Evolutionary conservation across 2,888 invertebrate species (phyloP), one percentile per base, ranked within the genome.

Genomic region (Pandemis heparana): DNA sequence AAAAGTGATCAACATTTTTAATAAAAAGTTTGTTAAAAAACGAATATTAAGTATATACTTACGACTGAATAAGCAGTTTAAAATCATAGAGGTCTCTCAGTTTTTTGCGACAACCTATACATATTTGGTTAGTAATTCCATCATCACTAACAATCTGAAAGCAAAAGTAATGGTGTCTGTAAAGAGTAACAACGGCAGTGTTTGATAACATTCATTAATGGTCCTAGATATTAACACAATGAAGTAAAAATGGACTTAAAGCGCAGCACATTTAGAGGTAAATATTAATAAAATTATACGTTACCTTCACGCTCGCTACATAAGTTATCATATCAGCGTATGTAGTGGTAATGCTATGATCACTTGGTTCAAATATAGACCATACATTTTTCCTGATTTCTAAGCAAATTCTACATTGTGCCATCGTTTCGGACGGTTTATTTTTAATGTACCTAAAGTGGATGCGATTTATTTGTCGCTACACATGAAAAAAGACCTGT

Each of bases 31-130:
- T 32, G 23, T 32, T 32, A 32, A 32, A 46, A 46, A 1, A 5
- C 12, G 46, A 10, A 46, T 12, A 1, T 46, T 10, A n/a, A n/a
- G n/a, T n/a, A 9, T n/a, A 56, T 56, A 77, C 79, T 78, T 77
- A 87, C 89, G 81, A 85, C 80, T 88, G 85, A 69, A 91, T 87
- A 10, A 84, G 78, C 1, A 80, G 75, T 81, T 86, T 89, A 76
- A 90, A 90, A 10, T 85, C 80, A 80, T 86, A 87, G n/a, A 81
- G 81, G 18, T 86, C 87, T 76, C 51, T 79, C 1, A 89, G 84
- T 80, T 84, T 89, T 78, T 82, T 81, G 70, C 91, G 85, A 79
- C 95, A 95, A 74, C 71, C 77, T 10, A 85, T 79, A 80, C 91
- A 91, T 76, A 90, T 82, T 77, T 83, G 79, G 75, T 85, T 78